Conservation (phyloP, 1,140 invertebrate genomes). For the Rhyacophila brunnea region DNA sequence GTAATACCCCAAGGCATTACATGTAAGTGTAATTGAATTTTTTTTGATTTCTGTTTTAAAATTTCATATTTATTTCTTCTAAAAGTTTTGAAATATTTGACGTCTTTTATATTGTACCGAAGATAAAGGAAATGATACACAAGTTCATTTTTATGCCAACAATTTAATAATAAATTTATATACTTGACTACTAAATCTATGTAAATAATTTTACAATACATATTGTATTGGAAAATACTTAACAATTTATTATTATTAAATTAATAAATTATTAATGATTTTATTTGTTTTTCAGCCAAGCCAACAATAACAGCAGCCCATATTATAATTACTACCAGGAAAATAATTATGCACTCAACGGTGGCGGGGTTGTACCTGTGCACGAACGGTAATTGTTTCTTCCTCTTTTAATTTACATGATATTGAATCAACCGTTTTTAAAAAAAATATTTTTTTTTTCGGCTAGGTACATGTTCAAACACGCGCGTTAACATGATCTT, state of each 20-base stretch:
- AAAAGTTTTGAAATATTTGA: neutral
- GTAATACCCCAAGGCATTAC: conserved; percentile 19
- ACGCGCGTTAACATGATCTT: no score
- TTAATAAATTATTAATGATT: no score
- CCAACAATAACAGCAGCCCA: conserved; percentile 18
- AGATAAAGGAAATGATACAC: conserved; percentile 15
- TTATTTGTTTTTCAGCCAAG: conserved; percentile 13
- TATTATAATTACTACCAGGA: conserved; percentile 33
- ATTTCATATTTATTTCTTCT: neutral
- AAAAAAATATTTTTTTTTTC: no score
- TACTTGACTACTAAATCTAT: no score
- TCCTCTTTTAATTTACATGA: no score
- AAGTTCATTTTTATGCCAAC: no score
- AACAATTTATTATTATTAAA: no score
- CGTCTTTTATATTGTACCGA: neutral
- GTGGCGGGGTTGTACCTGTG: neutral
- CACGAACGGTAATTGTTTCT: conserved; percentile 23
- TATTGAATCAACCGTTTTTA: no score
- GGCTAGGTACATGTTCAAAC: no score
- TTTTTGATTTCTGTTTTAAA: neutral
- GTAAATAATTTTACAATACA: no score
- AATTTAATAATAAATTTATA: no score
- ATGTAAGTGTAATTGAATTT: conserved; percentile 12
- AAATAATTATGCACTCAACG: conserved; percentile 30
- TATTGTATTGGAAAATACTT: no score